phyloP scores from a whole-genome alignment of 2,888 invertebrate genomes.

The Diaprepes abbreviatus region DNA sequence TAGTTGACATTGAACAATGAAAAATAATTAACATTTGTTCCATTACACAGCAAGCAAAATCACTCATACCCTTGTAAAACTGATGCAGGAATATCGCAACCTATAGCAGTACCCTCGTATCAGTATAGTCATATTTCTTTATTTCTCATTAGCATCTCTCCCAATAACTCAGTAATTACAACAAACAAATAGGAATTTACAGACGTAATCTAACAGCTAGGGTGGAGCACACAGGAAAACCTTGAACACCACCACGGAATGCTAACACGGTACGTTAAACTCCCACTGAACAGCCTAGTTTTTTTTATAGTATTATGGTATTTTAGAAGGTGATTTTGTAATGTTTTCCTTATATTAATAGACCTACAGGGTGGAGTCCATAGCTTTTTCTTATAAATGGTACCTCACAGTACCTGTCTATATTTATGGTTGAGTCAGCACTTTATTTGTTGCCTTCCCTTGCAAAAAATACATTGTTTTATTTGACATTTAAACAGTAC shows the following conservation, averaged over 20 bases:
- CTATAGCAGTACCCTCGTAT: background rate
- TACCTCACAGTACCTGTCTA: slow-evolving; percentile 13
- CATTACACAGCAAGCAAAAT: no score
- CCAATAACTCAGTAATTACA: background rate
- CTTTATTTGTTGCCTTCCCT: background rate
- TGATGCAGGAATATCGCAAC: no score
- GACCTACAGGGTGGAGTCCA: slow-evolving; percentile 28
- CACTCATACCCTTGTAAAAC: no score
- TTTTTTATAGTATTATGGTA: slow-evolving; percentile 42
- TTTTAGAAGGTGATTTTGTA: slow-evolving; percentile 36
- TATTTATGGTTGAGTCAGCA: background rate
- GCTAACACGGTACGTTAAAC: slow-evolving; percentile 52
- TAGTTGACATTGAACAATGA: no score
- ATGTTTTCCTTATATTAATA: slow-evolving; percentile 28
- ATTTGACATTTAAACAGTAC: slow-evolving; percentile 1
- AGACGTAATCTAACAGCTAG: slow-evolving; percentile 47
- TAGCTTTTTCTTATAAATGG: background rate
- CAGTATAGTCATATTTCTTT: background rate
- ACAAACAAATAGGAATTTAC: slow-evolving; percentile 22
- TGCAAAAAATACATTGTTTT: slow-evolving; percentile 6
- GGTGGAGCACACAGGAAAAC: slow-evolving; percentile 62
- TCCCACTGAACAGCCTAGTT: slow-evolving; percentile 56
- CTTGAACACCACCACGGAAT: slow-evolving; percentile 57
- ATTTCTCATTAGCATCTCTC: background rate
- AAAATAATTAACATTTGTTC: no score